Evolutionary conservation across 2,888 invertebrate genomes (phyloP).

Genomic region (Eilema caniola): DNA sequence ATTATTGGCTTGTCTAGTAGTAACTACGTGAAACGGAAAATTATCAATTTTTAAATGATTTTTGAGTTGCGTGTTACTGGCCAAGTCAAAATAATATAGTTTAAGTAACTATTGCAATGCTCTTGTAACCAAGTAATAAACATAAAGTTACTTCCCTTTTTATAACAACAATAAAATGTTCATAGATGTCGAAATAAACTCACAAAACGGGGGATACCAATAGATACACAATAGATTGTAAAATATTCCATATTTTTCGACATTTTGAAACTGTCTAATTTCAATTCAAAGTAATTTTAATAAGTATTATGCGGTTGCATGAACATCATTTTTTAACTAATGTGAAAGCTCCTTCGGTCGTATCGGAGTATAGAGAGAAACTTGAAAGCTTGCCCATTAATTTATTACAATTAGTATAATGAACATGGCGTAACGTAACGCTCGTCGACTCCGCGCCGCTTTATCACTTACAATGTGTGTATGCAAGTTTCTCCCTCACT

Average conservation of each 20-base stretch:
- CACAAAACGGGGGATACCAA: conserved; percentile 23
- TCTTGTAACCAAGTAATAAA: conserved; percentile 34
- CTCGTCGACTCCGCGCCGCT: conserved; percentile 58
- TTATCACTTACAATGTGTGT: conserved; percentile 38
- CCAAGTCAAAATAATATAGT: conserved; percentile 11
- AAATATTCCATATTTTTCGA: conserved; percentile 26
- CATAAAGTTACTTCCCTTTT: conserved; percentile 34
- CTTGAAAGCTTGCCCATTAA: conserved; percentile 69
- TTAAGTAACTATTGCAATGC: conserved; percentile 28
- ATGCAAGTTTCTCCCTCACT: conserved; percentile 47
- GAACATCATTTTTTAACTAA: conserved; percentile 53
- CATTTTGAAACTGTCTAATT: conserved; percentile 35
- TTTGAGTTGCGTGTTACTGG: not conserved
- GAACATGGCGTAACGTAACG: conserved; percentile 72
- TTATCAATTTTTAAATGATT: not conserved
- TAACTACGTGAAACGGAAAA: not conserved
- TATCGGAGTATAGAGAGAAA: conserved; percentile 58
- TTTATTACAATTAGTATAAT: conserved; percentile 79
- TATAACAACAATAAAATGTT: conserved; percentile 34
- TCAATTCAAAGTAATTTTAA: conserved; percentile 45
- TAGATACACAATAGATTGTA: conserved; percentile 23
- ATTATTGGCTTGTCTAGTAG: not conserved
- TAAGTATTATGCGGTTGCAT: conserved; percentile 42
- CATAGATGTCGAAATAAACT: conserved; percentile 24
- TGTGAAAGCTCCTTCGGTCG: conserved; percentile 55